Evolutionary conservation across 2,888 invertebrate genomes (phyloP).

Genomic region (Conus canariensis): DNA sequence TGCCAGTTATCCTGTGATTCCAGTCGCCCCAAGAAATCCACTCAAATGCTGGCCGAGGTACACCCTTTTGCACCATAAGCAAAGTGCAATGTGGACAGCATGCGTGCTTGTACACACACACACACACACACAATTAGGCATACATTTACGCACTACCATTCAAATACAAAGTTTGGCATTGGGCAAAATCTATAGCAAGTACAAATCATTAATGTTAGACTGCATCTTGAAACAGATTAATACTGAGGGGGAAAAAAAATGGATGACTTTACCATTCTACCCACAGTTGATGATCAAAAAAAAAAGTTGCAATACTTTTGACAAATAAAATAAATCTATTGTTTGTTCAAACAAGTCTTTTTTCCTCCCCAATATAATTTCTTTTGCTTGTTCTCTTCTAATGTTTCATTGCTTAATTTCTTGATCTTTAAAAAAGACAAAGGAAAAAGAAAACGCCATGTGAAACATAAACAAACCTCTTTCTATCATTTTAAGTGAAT

Average conservation of each 20-base stretch:
- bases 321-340: too few species aligned
- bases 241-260: not conserved
- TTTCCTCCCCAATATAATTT: not conserved
- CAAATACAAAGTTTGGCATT: slow-evolving; percentile 35
- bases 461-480: not conserved
- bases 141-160: not conserved
- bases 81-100: too few species aligned
- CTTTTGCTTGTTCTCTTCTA: not conserved
- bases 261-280: not conserved
- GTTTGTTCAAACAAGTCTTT: too few species aligned
- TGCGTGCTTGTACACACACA: too few species aligned
- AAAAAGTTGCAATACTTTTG: too few species aligned
- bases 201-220: not conserved
- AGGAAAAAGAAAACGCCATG: not conserved
- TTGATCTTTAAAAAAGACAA: too few species aligned
- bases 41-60: not conserved
- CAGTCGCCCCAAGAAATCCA: not conserved
- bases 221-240: not conserved
- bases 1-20: not conserved
- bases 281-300: too few species aligned
- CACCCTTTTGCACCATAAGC: not conserved
- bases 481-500: too few species aligned
- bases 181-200: slow-evolving; percentile 35
- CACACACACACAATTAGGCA: too few species aligned
- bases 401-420: not conserved